Evolutionary conservation across 1,140 invertebrate genomes (phyloP), one percentile per base, ranked within the genome.

Genomic region (Drusus annulatus): DNA sequence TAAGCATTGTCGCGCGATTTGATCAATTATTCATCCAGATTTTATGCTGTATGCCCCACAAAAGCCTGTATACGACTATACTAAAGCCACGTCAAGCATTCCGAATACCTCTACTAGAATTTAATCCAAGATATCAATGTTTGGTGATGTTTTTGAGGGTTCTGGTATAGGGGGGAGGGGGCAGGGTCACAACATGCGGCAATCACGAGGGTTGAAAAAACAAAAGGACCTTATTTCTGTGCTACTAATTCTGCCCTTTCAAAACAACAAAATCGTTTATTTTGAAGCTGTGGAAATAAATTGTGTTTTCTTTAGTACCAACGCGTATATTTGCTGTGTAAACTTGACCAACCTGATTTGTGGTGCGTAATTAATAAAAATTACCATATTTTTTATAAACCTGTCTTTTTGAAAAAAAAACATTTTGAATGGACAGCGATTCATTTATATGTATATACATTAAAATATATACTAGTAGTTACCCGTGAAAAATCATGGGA

Each of bases 21-120:
- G 56, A 68, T 78, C 76, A 78, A 78, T 78, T 78, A 78, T 78
- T 78, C 76, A 78, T 63, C 76, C 45, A 52, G 60, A 76, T 52
- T 45, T 78, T 62, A 60, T 75, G 17, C 17, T 56, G 23, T 50
- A 75, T 6, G 68, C 2, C 51, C 13, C n/a, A 56, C 71, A 75
- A 71, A 19, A 51, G 17, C 1, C 8, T 10, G 16, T 4, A 8
- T 36, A 36, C 2, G 31, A 36, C 31, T 6, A 36, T 7, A 19
- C 52, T 8, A 19, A 0, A 19, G 19, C 16, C 52, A 56, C 16
- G 52, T 56, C 31, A 36, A 8, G 31, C 31, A 36, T 36, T 8
- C 31, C 31, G 31, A 36, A 36, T 36, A 36, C 31, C 31, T 36
- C 31, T 8, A 36, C 5, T 8, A 36, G 31, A 36, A 36, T 36